Evolutionary conservation across 1,140 invertebrate species (phyloP).

Genomic region (Propsilocerus akamusi): DNA sequence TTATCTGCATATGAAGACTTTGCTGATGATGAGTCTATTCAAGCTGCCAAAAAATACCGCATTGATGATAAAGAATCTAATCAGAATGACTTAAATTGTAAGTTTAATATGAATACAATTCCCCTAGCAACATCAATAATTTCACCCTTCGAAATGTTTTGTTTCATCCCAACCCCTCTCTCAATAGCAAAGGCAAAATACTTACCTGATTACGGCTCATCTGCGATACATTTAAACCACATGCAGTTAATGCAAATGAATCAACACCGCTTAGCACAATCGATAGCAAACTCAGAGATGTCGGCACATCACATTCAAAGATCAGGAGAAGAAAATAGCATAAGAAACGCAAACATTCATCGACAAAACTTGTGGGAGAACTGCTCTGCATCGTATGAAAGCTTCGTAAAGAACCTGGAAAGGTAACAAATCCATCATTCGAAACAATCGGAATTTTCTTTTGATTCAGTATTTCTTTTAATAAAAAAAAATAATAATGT

Average conservation of each 20-base stretch:
- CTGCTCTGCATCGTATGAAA: background rate
- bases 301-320: background rate
- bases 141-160: background rate
- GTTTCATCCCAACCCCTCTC: background rate
- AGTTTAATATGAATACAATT: background rate
- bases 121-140: background rate
- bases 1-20: background rate
- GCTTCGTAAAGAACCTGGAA: background rate
- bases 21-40: background rate
- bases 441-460: background rate
- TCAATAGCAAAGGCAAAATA: background rate
- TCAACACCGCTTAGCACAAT: slow-evolving; percentile 2
- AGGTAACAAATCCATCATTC: background rate
- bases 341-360: background rate
- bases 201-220: background rate
- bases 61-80: background rate
- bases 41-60: background rate
- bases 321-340: background rate
- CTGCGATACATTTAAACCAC: background rate
- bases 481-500: too few relatives aligned
- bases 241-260: slow-evolving; percentile 2
- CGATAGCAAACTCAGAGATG: background rate
- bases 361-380: background rate
- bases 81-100: background rate
- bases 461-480: background rate